Percentiles rank a stretch among this genome's conserved stretches.
These are phyloP conservation scores for Bucco capensis DNA, from an alignment of 2,113 vertebrate species.

Conservation along the genomic window DNA sequence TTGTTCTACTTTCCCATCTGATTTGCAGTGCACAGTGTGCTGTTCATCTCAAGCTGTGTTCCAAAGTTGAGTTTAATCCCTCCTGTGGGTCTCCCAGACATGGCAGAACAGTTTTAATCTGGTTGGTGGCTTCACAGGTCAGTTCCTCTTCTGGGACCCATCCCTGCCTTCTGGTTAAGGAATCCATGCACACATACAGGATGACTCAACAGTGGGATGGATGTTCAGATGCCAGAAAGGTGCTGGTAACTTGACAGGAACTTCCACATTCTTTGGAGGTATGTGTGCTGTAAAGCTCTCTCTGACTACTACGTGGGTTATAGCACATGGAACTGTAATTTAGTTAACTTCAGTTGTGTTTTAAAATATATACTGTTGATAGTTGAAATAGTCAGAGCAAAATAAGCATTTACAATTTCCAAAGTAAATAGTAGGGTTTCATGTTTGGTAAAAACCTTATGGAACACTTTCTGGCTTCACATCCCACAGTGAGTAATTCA, in stretches of 20 bases:
- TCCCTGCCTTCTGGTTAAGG: conserved; percentile 68
- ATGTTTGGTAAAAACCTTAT: not conserved
- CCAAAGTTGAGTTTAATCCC: not conserved
- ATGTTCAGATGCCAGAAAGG: conserved; percentile 48
- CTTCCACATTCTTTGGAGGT: conserved; percentile 64
- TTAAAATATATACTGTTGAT: not conserved
- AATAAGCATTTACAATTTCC: not conserved
- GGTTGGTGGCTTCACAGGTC: conserved; percentile 49
- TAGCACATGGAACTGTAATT: not conserved
- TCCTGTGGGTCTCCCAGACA: not conserved
- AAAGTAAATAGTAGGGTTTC: not conserved
- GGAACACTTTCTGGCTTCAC: not conserved
- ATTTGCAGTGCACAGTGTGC: not conserved
- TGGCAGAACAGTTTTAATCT: conserved; percentile 22
- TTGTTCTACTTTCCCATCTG: not conserved
- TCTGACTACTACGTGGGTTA: not conserved
- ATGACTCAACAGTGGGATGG: conserved; percentile 61
- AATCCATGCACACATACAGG: conserved; percentile 34
- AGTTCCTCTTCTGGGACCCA: conserved; percentile 34
- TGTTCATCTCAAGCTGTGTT: not conserved
- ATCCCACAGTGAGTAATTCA: not conserved
- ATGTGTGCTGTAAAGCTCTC: conserved; percentile 12
- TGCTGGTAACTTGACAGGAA: conserved; percentile 63
- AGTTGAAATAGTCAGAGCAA: not conserved
- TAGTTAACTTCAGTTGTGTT: not conserved